Evolutionary conservation across 2,113 vertebrate species (phyloP), one percentile per base, ranked within the genome.

Genomic region (Strix uralensis): DNA sequence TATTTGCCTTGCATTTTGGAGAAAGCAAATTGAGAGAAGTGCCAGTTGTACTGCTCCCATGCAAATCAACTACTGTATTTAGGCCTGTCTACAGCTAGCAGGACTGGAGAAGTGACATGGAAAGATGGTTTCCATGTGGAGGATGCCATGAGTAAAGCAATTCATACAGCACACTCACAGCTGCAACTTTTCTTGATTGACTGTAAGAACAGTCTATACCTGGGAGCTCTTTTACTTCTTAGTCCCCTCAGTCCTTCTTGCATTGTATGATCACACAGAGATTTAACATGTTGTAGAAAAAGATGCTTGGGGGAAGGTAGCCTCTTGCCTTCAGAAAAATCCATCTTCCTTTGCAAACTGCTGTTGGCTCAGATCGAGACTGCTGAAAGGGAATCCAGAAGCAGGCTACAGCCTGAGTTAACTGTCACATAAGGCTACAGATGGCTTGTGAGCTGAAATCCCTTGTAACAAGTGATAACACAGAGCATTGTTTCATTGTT

Each of bases 361-460:
- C 42, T 78, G 10, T 67, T 94, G 59, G 17, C 55, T 95, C 51
- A 70, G 30, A 7, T 27, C 32, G n/a, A 58, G 54, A 46, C 49
- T 23, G 61, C 67, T 86, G 80, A 55, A 86, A 83, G 36, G 42
- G 29, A 93, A 81, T 57, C 71, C 69, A 94, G 88, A 83, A 90
- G 66, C 61, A 20, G 34, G 26, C 57, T 93, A 15, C 42, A 82
- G 79, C 22, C 79, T 46, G 36, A 61, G 6, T 29, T 79, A 81
- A 42, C n/a, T 57, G 40, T 42, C 63, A 55, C 34, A 34, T n/a
- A 80, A 88, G 32, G 55, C 71, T 94, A 55, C 83, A 94, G 86
- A 94, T 92, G 88, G 72, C 55, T 70, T 81, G 59, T 86, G 86
- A 86, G 80, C n/a, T 94, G 83, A 96, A 92, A 63, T 59, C 30